Conservation (phyloP, 2,797 vertebrate genomes). For the Microctenopoma stevenorrisi region DNA sequence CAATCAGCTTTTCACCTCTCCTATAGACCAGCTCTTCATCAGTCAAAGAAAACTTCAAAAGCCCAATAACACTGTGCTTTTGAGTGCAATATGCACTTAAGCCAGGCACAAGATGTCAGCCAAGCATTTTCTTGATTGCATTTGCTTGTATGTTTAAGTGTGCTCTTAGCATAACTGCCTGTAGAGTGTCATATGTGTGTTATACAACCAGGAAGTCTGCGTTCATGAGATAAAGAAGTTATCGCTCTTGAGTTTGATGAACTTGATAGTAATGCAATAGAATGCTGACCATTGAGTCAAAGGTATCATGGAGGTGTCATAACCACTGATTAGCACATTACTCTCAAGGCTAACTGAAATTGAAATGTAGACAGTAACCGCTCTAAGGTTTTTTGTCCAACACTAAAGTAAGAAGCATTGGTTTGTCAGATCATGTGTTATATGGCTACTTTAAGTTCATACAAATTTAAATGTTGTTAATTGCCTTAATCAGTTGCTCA, state of each 20-base stretch:
- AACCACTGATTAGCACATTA: slow-evolving; percentile 41
- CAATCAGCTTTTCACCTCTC: slow-evolving; percentile 11
- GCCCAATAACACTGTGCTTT: neutral
- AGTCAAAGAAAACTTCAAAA: slow-evolving; percentile 1
- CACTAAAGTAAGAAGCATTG: neutral
- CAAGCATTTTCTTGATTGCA: slow-evolving; percentile 24
- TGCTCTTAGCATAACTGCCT: slow-evolving; percentile 40
- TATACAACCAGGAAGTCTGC: slow-evolving; percentile 49
- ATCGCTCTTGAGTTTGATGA: slow-evolving; percentile 42
- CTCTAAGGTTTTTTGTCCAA: neutral
- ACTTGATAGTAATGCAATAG: slow-evolving; percentile 41
- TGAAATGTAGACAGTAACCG: neutral
- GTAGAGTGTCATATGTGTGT: slow-evolving; percentile 38
- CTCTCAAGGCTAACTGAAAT: slow-evolving; percentile 44
- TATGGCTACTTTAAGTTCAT: neutral
- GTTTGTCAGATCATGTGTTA: neutral
- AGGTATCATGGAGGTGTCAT: slow-evolving; percentile 42
- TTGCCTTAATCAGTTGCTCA: neutral
- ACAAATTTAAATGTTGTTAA: slow-evolving; percentile 6
- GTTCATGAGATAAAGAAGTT: slow-evolving; percentile 71
- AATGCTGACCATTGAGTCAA: slow-evolving; percentile 42
- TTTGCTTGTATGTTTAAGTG: slow-evolving; percentile 18
- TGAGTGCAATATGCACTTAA: slow-evolving; percentile 14
- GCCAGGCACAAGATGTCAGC: slow-evolving; percentile 8
- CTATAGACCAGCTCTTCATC: neutral